A percentile compares a stretch with the other conserved stretches of the same genome.
Conservation (phyloP, 2,797 vertebrate genomes). For the Microchirus variegatus region DNA sequence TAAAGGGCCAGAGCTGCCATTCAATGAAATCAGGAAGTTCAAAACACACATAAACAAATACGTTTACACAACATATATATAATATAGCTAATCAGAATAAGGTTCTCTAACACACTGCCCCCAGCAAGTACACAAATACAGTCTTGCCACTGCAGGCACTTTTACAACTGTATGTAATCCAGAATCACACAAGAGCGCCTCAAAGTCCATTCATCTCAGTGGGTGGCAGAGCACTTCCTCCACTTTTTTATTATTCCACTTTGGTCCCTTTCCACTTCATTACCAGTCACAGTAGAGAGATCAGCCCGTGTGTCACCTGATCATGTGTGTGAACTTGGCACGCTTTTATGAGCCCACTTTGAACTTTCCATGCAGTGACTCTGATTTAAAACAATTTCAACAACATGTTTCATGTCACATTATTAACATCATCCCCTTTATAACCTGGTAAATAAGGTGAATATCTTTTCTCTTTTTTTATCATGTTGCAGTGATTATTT, state of each 20-base stretch:
- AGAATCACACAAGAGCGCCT: conserved; percentile 39
- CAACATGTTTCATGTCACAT: too few species aligned
- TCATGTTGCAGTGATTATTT: conserved; percentile 13
- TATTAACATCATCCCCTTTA: too few species aligned
- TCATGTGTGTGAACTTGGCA: conserved; percentile 7
- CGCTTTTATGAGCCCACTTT: not conserved
- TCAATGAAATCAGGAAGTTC: not conserved
- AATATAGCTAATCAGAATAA: too few species aligned
- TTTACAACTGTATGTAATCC: conserved; percentile 20
- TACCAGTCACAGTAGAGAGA: conserved; percentile 19
- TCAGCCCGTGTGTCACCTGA: conserved; percentile 29
- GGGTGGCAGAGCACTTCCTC: conserved; percentile 28
- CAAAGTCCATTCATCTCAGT: conserved; percentile 35
- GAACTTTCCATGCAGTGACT: conserved; percentile 7
- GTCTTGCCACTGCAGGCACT: too few species aligned
- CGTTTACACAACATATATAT: too few species aligned
- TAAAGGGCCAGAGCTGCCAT: conserved; percentile 67
- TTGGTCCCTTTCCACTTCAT: conserved; percentile 50
- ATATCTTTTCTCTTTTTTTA: not conserved
- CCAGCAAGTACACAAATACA: too few species aligned
- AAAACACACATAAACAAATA: not conserved
- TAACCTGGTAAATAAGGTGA: too few species aligned
- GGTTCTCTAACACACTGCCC: too few species aligned
- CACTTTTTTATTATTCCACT: conserved; percentile 43
- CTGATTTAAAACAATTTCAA: conserved; percentile 2